Base-by-base conservation (phyloP, 2,888 invertebrate species). In the Meghimatium bilineatum region DNA sequence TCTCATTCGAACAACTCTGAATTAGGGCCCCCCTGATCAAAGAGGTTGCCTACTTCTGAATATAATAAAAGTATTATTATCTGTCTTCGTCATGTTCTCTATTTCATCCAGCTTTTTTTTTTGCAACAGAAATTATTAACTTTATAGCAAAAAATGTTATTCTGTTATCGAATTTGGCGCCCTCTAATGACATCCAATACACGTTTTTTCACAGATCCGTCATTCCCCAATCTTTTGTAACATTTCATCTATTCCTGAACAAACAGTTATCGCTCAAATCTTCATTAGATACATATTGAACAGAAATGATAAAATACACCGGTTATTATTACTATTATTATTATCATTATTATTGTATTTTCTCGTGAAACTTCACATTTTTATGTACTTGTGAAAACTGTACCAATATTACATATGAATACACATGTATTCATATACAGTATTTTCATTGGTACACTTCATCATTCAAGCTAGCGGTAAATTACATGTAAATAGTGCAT, bases 401-500 rank as follows among this genome's bases (percentile, higher is more conserved):
- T 36, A 69, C 23, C 20, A 23, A 44, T 72, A 49, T 72, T 72
- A 44, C 72, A 14, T 12, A 26, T 63, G n/a, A 26, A 49, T 10
- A 49, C n/a, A 72, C 10, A 14, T 29, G 38, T 26, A 17, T 20
- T 36, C 36, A 71, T 36, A 10, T 26, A 36, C 3, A 26, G 17
- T 29, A 44, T 20, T 14, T 10, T 12, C 49, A 44, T 8, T 49
- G 26, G 17, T 44, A 52, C 23, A 52, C 1, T 74, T 17, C n/a
- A 26, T 34, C 52, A 52, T 52, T 49, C 32, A 74, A 49, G 5
- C 36, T 26, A 76, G 29, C 26, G 0, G 17, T 36, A 26, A 34
- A 20, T 38, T 63, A 38, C 72, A 20, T 80, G 72, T 80, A 72
- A 1, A 80, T 80, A 80, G 34, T 29, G 8, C 80, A 80, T 80